Percentiles rank a stretch among this genome's conserved stretches.
These are phyloP conservation scores for Danionella dracula DNA, from an alignment of 2,797 vertebrate genomes.

Conservation along the genomic window DNA sequence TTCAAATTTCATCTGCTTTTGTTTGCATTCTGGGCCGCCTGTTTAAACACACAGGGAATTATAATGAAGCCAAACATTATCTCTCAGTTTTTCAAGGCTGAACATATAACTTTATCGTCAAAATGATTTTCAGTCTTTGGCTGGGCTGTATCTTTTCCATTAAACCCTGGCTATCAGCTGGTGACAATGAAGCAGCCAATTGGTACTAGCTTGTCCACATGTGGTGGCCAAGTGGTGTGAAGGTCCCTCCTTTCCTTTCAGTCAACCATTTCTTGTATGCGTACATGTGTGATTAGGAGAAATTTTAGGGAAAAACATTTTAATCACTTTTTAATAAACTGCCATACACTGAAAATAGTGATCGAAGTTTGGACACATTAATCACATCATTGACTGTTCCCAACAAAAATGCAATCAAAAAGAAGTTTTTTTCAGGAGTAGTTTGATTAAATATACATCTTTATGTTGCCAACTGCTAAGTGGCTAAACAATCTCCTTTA, in stretches of 20 bases:
- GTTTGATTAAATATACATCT: too few relatives aligned
- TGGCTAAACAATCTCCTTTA: too few relatives aligned
- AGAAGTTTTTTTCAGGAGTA: too few relatives aligned
- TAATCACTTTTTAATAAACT: too few relatives aligned
- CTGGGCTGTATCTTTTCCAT: slow-evolving; percentile 98
- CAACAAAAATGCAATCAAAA: too few relatives aligned
- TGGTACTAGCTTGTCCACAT: slow-evolving; percentile 84
- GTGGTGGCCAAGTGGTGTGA: slow-evolving; percentile 78
- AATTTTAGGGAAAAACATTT: too few relatives aligned
- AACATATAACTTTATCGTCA: slow-evolving; percentile 99
- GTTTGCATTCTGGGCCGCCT: slow-evolving; percentile 99
- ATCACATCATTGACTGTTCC: too few relatives aligned
- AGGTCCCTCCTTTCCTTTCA: slow-evolving; percentile 65
- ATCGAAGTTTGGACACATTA: too few relatives aligned
- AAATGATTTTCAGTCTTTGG: slow-evolving; percentile 99
- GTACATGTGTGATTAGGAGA: slow-evolving; percentile 21
- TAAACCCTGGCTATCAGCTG: slow-evolving; percentile 93
- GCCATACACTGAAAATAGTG: too few relatives aligned
- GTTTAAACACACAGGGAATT: slow-evolving; percentile 99
- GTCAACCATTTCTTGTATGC: slow-evolving; percentile 34
- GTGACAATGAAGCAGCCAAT: slow-evolving; percentile 91
- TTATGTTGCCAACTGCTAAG: too few relatives aligned
- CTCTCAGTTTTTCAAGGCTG: slow-evolving; percentile 96
- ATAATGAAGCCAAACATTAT: slow-evolving; percentile 99
- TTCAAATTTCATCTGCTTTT: slow-evolving; percentile 99